These are phyloP conservation scores for Dysidea cf. avara DNA, from an alignment of 37 sponge, comb jelly and placozoan genomes.

Conservation along the genomic window DNA sequence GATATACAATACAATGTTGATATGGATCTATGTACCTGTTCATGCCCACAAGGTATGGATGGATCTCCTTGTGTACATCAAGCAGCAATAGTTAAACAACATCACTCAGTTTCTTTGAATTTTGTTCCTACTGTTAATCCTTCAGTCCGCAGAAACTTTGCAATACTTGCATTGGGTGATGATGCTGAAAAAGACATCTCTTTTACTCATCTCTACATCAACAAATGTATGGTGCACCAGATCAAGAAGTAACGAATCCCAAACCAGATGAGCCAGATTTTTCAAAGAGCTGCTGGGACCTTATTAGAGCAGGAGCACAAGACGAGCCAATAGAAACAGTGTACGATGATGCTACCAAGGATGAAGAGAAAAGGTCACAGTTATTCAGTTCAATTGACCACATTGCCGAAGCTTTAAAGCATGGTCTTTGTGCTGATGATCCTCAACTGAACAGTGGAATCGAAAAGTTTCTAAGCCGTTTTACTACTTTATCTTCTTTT, in stretches of 20 bases:
- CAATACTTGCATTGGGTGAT: neutral
- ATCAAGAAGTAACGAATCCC: too few relatives aligned
- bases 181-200: neutral
- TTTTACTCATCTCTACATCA: constrained; percentile 1
- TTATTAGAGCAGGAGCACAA: too few relatives aligned
- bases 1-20: neutral
- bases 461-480: neutral
- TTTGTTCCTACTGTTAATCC: constrained; percentile 1
- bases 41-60: neutral
- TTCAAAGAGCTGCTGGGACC: too few relatives aligned
- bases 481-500: neutral
- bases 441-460: too few relatives aligned
- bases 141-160: neutral
- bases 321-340: too few relatives aligned
- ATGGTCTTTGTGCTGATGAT: neutral
- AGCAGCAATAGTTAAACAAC: constrained; percentile 1
- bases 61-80: constrained; percentile 18
- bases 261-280: too few relatives aligned
- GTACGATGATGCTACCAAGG: too few relatives aligned
- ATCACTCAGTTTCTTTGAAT: neutral
- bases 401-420: neutral
- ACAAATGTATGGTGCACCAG: too few relatives aligned
- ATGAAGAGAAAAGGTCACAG: too few relatives aligned
- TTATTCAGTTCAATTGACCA: too few relatives aligned
- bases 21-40: neutral